Conservation (phyloP, 2,113 vertebrate species). For the Sitta europaea region DNA sequence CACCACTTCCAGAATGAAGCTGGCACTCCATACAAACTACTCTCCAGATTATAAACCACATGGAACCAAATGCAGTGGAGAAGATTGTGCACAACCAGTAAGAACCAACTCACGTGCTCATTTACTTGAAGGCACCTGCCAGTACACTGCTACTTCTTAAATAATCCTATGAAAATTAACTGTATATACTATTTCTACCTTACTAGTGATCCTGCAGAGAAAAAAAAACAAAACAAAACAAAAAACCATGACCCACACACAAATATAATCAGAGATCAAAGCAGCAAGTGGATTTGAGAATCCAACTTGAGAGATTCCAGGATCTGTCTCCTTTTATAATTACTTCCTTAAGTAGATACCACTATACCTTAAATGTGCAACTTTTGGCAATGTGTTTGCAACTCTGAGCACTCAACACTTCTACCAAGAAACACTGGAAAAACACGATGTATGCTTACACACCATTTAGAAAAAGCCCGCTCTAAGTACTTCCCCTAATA, state of each 20-base stretch:
- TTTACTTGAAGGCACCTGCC: background rate
- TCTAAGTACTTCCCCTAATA: background rate
- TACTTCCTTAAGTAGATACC: background rate
- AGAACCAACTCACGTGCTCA: background rate
- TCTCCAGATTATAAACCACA: background rate
- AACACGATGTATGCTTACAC: background rate
- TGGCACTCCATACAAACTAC: background rate
- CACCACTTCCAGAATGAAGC: background rate
- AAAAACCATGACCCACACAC: no score
- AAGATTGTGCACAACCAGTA: background rate
- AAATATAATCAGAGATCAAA: background rate
- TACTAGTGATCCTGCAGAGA: background rate
- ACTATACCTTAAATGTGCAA: background rate
- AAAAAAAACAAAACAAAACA: background rate
- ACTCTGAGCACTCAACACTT: background rate
- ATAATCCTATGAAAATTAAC: background rate
- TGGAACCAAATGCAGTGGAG: background rate
- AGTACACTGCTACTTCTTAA: background rate
- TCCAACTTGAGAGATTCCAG: background rate
- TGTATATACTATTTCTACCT: background rate
- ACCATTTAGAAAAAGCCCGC: background rate
- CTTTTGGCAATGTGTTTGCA: background rate
- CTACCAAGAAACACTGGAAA: background rate
- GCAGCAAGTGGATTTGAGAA: background rate
- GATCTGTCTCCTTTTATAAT: rapidly evolving